Base-by-base conservation (phyloP, 23 tunicate genomes). In the Aplidium turbinatum region DNA sequence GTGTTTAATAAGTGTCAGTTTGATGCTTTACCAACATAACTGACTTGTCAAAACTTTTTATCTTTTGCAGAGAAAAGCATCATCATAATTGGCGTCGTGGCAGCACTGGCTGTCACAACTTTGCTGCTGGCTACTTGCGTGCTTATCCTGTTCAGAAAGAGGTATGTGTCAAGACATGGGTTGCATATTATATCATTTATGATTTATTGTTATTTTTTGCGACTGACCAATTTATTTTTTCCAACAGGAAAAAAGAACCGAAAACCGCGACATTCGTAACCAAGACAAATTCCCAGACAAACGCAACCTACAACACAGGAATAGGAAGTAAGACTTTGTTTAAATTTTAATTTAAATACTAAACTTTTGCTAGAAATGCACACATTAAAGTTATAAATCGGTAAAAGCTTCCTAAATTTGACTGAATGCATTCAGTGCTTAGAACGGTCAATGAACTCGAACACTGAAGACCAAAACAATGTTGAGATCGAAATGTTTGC, bases 221-320 rank as follows among this genome's bases (percentile, higher is more conserved):
- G n/a, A n/a, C n/a, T n/a, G n/a, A n/a, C n/a, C n/a, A n/a, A n/a
- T n/a, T n/a, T n/a, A n/a, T n/a, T n/a, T n/a, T n/a, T n/a, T n/a
- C n/a, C n/a, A n/a, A n/a, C 25, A 88, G 96, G 57, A 88, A 81
- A 68, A 88, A 88, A 58, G 83, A 69, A 1, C 87, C 87, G 31
- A 74, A 79, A 42, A 55, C 38, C 1, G 53, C 47, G 3, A 81
- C 87, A 4, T 46, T 62, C 34, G 87, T 81, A 2, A 78, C 87
- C 3, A 62, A 76, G 39, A 19, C 42, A 9, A 72, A 36, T 38
- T 61, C 79, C 9, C 68, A 50, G 32, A n/a, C 65, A 27, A 81
- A 72, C 52, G 87, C 87, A 1, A 72, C 79, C 1, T 72, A 72
- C 33, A 57, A 40, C 16, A 52, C 64, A 0, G 77, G 52, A 38